Conservation (phyloP, 2,888 invertebrate species). For the Corbicula japonica region DNA sequence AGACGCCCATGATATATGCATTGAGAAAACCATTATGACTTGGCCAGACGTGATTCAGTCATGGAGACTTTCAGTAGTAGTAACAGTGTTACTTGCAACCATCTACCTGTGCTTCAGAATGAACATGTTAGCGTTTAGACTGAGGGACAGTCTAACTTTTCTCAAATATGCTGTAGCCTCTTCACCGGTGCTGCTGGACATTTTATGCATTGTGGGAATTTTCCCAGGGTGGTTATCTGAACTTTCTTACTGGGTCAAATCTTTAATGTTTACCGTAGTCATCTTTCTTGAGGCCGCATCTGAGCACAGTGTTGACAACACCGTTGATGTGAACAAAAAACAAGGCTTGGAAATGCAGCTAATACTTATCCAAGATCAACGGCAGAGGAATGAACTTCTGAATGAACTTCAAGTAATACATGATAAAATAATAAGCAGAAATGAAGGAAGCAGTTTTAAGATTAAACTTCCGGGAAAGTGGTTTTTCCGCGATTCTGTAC, state of each 20-base stretch:
- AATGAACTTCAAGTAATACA: background rate
- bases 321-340: conserved; percentile 3
- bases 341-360: background rate
- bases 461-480: conserved; percentile 16
- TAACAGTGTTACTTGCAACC: too few species aligned
- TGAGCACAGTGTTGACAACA: background rate
- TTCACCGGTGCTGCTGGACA: too few species aligned
- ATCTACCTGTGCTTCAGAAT: too few species aligned
- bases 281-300: background rate
- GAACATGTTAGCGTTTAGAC: too few species aligned
- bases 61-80: too few species aligned
- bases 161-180: too few species aligned
- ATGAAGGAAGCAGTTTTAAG: too few species aligned
- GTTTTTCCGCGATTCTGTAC: conserved; percentile 16
- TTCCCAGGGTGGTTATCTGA: conserved; percentile 13
- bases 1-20: too few species aligned
- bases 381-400: background rate
- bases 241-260: conserved; percentile 16
- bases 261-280: background rate
- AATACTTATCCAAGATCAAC: background rate
- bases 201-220: background rate
- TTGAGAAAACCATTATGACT: too few species aligned
- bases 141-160: too few species aligned
- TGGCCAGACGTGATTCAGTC: too few species aligned
- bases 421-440: too few species aligned